phyloP scores from a whole-genome alignment of 2,113 vertebrate genomes.

The Syngnathus floridae region DNA sequence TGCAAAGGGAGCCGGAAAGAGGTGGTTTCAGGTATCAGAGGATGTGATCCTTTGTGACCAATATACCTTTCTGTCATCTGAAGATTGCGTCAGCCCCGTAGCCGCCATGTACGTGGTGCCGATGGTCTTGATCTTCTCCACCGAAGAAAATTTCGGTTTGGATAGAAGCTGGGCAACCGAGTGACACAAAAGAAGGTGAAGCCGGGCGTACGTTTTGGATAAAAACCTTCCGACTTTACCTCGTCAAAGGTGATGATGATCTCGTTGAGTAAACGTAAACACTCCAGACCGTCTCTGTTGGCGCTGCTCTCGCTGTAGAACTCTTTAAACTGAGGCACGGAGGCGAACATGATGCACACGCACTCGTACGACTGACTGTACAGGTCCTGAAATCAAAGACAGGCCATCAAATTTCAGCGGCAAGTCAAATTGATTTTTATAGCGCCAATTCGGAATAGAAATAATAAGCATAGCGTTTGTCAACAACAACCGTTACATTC shows the following conservation, averaged over 20 bases:
- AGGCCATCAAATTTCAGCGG: background rate
- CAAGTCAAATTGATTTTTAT: background rate
- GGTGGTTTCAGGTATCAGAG: too few relatives aligned
- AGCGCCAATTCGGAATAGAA: background rate
- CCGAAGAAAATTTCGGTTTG: slow-evolving; percentile 82
- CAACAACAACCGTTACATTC: background rate
- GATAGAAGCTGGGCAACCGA: slow-evolving; percentile 71
- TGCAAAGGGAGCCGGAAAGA: slow-evolving; percentile 56
- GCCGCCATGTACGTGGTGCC: slow-evolving; percentile 89
- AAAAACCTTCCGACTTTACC: slow-evolving; percentile 36
- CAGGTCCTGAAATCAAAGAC: slow-evolving; percentile 71
- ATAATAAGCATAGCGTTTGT: background rate
- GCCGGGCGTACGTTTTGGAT: background rate
- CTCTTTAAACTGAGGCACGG: slow-evolving; percentile 84
- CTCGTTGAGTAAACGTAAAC: slow-evolving; percentile 84
- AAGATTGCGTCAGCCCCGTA: slow-evolving; percentile 68
- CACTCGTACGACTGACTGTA: slow-evolving; percentile 83
- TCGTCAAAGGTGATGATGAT: slow-evolving; percentile 89
- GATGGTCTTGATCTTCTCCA: slow-evolving; percentile 89
- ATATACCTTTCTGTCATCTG: slow-evolving; percentile 66
- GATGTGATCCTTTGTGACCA: background rate
- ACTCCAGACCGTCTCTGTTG: slow-evolving; percentile 82
- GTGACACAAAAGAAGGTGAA: background rate
- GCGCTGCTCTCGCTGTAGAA: slow-evolving; percentile 81
- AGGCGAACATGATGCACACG: slow-evolving; percentile 88